A percentile compares a stretch with the other conserved stretches of the same genome.
Evolutionary conservation across 2,113 vertebrate genomes (phyloP).

Genomic region (Marmota flaviventris): DNA sequence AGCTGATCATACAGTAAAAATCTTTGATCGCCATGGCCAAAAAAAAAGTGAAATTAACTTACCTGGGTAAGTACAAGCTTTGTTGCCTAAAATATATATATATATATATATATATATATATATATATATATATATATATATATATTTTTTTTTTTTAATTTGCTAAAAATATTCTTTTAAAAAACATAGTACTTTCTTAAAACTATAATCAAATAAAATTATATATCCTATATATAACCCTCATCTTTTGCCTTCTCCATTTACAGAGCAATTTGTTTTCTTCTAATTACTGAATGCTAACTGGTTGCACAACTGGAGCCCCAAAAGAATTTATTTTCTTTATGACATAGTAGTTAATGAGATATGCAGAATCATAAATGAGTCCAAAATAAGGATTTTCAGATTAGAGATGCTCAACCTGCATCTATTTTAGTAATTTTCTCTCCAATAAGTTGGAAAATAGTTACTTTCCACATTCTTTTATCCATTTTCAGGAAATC

Average conservation of each 20-base stretch:
- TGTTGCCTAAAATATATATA: not conserved
- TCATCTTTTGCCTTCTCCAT: not conserved
- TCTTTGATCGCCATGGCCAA: conserved; percentile 98
- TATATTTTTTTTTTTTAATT: not conserved
- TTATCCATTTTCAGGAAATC: conserved; percentile 39
- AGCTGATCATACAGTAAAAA: conserved; percentile 94
- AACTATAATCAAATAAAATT: conserved; percentile 36
- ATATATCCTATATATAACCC: not conserved
- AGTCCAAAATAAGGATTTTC: not conserved
- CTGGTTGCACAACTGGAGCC: no score
- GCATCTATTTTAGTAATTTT: conserved; percentile 3
- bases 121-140: no score
- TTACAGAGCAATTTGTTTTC: not conserved
- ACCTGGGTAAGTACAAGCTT: conserved; percentile 90
- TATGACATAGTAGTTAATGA: not conserved
- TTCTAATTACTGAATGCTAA: no score
- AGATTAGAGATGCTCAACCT: not conserved
- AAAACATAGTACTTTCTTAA: conserved; percentile 18
- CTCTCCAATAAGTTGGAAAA: conserved; percentile 39
- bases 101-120: no score
- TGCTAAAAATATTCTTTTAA: not conserved
- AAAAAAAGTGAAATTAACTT: conserved; percentile 95
- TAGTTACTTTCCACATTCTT: conserved; percentile 5
- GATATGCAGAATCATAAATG: not conserved
- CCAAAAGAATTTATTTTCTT: conserved; percentile 16